Percentiles rank a stretch among this genome's conserved stretches.
Conservation (phyloP, 2,113 vertebrate species). For the Rhabdornis inornatus region DNA sequence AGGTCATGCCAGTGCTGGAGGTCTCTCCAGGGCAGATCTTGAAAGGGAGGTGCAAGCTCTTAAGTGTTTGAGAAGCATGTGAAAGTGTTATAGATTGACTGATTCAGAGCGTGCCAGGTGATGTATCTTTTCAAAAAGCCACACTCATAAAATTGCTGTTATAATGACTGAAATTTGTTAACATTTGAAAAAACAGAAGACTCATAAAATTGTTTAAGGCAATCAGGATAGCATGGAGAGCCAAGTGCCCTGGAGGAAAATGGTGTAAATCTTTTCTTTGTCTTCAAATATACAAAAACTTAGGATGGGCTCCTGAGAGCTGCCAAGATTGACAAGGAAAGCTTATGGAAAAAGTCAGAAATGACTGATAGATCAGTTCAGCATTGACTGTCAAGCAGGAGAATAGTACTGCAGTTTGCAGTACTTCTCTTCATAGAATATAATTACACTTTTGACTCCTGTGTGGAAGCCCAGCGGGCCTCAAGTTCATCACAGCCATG, state of each 20-base stretch:
- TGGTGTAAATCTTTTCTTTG: background rate
- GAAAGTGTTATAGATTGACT: background rate
- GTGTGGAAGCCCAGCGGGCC: fast-evolving
- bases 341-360: background rate
- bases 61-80: background rate
- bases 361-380: background rate
- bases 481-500: background rate
- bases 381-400: background rate
- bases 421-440: background rate
- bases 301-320: background rate
- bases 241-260: background rate
- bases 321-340: background rate
- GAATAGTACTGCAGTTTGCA: background rate
- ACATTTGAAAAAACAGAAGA: background rate
- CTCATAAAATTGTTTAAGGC: background rate
- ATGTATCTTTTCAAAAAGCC: background rate
- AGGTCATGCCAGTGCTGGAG: background rate
- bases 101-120: background rate
- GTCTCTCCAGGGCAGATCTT: background rate
- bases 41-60: background rate
- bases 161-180: background rate
- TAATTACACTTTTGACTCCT: background rate
- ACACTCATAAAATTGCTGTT: background rate
- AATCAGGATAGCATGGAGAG: background rate
- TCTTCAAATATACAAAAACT: background rate